Base-by-base conservation (phyloP, 1,140 invertebrate genomes). In the Calephelis virginiensis region DNA sequence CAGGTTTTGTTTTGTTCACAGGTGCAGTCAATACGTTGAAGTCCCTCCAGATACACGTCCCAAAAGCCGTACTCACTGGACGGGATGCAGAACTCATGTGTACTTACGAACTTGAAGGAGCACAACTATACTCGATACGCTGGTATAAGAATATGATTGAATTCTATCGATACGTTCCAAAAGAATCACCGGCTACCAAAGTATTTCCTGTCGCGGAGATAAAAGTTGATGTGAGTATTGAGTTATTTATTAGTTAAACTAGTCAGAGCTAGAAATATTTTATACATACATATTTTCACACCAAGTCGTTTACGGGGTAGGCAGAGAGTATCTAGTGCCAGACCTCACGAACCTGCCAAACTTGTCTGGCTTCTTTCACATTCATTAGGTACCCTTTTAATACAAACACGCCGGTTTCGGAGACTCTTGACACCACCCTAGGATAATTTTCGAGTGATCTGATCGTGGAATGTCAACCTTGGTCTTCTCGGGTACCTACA, bases 121-220 rank as follows among this genome's bases (percentile, higher is more conserved):
- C 94, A 10, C 94, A 93, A 49, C 92, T 97, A 12, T 97, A 97
- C 83, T 95, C 95, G 0, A 94, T 97, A 70, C 95, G 97, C 86
- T 97, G 96, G 96, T 97, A 97, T 80, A 93, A 95, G 61, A 96
- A 96, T 50, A 93, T 92, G 74, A 92, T 94, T 17, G 96, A 97
- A 76, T 96, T 96, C 86, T 96, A 96, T 81, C 93, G 96, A 73
- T 96, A 93, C 78, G 95, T 95, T 5, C 95, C 95, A 0, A 95
- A 93, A 64, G 95, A 96, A 72, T 93, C 90, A 40, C 95, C 95
- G 1, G 92, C 94, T 0, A 95, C 94, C 8, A 96, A 96, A 81
- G 93, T 94, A 38, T 97, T 97, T 80, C 93, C 94, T 17, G 92
- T 96, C 17, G 85, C 93, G 7, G 96, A 95, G 63, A 94, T 96